These are phyloP conservation scores for Eulemur mongoz DNA, from an alignment of 2,797 vertebrate genomes.

Conservation along the genomic window DNA sequence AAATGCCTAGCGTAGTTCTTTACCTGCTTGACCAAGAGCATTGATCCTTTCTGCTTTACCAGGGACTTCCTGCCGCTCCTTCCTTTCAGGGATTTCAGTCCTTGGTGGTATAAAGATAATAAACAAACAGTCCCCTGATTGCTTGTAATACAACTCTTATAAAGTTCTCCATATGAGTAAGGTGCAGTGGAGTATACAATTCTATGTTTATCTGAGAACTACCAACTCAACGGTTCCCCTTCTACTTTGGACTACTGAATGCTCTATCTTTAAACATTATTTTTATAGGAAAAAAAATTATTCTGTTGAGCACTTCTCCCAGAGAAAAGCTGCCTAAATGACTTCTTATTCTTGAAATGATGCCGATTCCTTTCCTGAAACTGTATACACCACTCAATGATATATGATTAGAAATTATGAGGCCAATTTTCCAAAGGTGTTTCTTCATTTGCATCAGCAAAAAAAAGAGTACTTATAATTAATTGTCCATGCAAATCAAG, in stretches of 20 bases:
- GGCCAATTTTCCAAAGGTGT: slow-evolving; percentile 70
- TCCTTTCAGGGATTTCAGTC: not conserved
- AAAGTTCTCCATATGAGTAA: slow-evolving; percentile 15
- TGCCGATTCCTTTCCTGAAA: slow-evolving; percentile 56
- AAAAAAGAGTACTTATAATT: slow-evolving; percentile 57
- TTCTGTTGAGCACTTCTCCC: slow-evolving; percentile 55
- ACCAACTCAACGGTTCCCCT: slow-evolving; percentile 4
- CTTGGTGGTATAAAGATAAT: slow-evolving; percentile 40
- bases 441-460: slow-evolving; percentile 69
- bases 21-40: slow-evolving; percentile 33
- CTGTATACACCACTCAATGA: slow-evolving; percentile 50
- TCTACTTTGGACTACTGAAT: slow-evolving; percentile 28
- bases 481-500: slow-evolving; percentile 72
- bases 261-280: slow-evolving; percentile 66
- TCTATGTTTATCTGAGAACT: slow-evolving; percentile 18
- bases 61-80: not conserved
- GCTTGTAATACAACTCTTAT: slow-evolving; percentile 40
- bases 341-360: slow-evolving; percentile 54
- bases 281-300: slow-evolving; percentile 45
- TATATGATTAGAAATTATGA: slow-evolving; percentile 76
- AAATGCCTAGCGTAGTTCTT: not conserved
- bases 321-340: slow-evolving; percentile 69
- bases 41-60: not conserved
- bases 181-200: slow-evolving; percentile 16
- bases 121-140: slow-evolving; percentile 38